phyloP scores from a whole-genome alignment of 2,113 vertebrate genomes.

The Cynopterus brachyotis region DNA sequence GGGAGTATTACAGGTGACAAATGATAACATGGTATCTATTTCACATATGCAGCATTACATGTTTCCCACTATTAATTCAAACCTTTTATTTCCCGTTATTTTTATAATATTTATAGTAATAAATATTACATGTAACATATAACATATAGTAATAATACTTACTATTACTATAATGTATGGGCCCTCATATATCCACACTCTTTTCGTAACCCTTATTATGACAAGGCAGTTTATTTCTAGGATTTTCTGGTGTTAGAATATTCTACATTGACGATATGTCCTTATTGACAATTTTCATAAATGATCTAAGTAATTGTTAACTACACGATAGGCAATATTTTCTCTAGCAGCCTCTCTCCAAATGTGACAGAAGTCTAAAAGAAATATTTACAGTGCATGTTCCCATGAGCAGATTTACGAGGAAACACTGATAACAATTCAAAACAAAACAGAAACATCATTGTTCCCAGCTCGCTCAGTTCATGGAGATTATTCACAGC shows the following conservation, averaged over 20 bases:
- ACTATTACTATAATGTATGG: neutral
- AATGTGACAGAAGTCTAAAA: neutral
- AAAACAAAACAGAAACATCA: constrained; percentile 33
- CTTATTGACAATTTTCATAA: neutral
- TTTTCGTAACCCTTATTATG: neutral
- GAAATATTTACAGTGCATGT: neutral
- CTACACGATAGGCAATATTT: neutral
- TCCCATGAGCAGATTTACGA: neutral
- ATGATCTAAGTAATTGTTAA: neutral
- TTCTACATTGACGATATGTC: neutral
- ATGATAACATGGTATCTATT: neutral
- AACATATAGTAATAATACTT: neutral
- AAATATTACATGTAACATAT: neutral
- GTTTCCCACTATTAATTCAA: neutral
- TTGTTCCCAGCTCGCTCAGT: neutral
- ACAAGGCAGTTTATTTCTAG: neutral
- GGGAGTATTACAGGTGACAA: neutral
- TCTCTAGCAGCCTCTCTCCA: neutral
- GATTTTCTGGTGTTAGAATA: neutral
- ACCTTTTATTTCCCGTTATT: neutral
- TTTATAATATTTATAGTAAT: neutral
- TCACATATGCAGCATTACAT: neutral
- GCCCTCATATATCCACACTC: neutral
- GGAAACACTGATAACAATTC: neutral
- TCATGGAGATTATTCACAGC: neutral